Conservation (phyloP, 2,797 vertebrate species). For the Malurus splendens region DNA sequence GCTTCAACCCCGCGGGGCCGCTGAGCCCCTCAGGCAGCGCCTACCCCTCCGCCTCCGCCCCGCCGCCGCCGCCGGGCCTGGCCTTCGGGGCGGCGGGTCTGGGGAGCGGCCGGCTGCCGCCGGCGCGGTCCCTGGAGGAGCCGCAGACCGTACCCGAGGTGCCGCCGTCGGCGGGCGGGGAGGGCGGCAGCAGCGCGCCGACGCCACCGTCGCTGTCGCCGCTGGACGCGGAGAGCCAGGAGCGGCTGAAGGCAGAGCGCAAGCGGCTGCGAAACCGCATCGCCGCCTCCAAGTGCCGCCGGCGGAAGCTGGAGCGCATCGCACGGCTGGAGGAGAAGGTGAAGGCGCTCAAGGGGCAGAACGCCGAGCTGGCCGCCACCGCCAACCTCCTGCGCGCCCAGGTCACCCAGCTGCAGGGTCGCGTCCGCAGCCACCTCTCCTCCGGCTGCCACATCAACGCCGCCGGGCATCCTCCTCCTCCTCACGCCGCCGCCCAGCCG, state of each 20-base stretch:
- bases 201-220: slow-evolving; percentile 79
- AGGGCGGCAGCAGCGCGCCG: slow-evolving; percentile 55
- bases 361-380: slow-evolving; percentile 84
- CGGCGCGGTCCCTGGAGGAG: slow-evolving; percentile 73
- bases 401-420: slow-evolving; percentile 85
- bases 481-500: not conserved
- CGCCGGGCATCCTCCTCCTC: slow-evolving; percentile 36
- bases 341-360: slow-evolving; percentile 84
- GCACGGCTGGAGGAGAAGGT: slow-evolving; percentile 87
- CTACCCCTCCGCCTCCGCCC: slow-evolving; percentile 57
- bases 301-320: slow-evolving; percentile 85
- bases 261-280: slow-evolving; percentile 88
- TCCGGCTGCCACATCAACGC: slow-evolving; percentile 82
- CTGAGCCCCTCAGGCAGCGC: slow-evolving; percentile 52
- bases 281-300: slow-evolving; percentile 87
- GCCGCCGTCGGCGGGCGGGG: slow-evolving; percentile 54
- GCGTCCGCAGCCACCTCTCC: slow-evolving; percentile 86
- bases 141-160: slow-evolving; percentile 86
- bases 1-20: slow-evolving; percentile 74
- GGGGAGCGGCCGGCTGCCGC: slow-evolving; percentile 25
- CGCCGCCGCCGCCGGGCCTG: slow-evolving; percentile 52
- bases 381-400: slow-evolving; percentile 83
- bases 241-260: slow-evolving; percentile 84
- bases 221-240: slow-evolving; percentile 83
- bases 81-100: slow-evolving; percentile 43